Base-by-base conservation (phyloP, 1,140 invertebrate genomes). In the Pogonognathellus flavescens region DNA sequence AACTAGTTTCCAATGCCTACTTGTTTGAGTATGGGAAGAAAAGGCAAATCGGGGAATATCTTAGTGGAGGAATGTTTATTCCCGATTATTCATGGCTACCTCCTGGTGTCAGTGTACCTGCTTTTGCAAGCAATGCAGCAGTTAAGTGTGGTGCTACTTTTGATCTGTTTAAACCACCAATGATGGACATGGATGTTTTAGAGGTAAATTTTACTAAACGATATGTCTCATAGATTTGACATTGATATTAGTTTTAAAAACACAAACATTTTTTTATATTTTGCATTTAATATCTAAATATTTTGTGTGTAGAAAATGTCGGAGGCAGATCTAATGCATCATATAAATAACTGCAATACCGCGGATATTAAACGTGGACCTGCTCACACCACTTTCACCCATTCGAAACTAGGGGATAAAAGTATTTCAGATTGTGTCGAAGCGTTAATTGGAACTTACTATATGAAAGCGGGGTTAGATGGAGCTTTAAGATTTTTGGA, bases 361-460 rank as follows among this genome's bases (percentile, higher is more conserved):
- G 50, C 10, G n/a, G 49, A 81, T 5, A 7, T 53, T n/a, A 1
- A 6, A 11, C 60, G 60, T 7, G 20, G 18, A 10, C 60, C 72
- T 20, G 70, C 18, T 1, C 59, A 87, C 16, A 59, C 59, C 7
- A 86, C 83, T 1, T 86, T 18, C 14, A 81, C 83, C 0, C 83
- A 87, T 66, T 22, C 85, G 9, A 18, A 66, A 16, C 20, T 88
- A 13, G 18, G 55, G 0, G 86, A 87, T 18, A 88, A 88, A 82
- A 55, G 49, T 49, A 62, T 88, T 52, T 84, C 88, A 6, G 88
- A 88, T 70, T 80, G 53, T 31, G 82, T 88, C n/a, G 88, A 88
- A 60, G 88, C 88, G 14, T 57, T 88, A 3, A 86, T 88, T 52
- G 88, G 88, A 16, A 86, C 86, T 13, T 88, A 87, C 80, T 88